These are phyloP conservation scores for Eremophila alpestris DNA, from an alignment of 2,797 vertebrate genomes.

Conservation along the genomic window DNA sequence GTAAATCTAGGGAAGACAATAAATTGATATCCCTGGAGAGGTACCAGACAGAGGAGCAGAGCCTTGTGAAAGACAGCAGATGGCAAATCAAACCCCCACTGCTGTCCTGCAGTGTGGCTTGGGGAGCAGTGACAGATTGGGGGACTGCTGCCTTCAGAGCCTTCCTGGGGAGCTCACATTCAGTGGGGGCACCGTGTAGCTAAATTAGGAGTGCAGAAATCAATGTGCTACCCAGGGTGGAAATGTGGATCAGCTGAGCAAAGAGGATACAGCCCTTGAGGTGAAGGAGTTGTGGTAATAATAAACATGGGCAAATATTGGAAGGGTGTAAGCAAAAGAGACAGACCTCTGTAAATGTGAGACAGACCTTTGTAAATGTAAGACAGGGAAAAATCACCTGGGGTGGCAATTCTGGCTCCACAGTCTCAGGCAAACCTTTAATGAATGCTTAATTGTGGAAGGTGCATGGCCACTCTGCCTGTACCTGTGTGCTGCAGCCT, in stretches of 20 bases:
- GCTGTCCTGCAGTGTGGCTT: accelerated
- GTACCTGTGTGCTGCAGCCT: accelerated
- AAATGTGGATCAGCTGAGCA: neutral
- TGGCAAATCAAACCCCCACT: neutral
- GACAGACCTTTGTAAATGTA: neutral
- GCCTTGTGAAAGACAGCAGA: neutral
- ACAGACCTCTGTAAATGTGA: neutral
- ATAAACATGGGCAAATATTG: neutral
- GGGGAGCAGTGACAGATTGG: neutral
- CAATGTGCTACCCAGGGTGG: neutral
- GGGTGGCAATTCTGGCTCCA: neutral
- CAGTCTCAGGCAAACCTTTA: neutral
- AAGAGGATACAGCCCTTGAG: neutral
- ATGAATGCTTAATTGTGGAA: neutral
- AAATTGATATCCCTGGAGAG: neutral
- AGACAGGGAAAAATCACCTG: neutral
- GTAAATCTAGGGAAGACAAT: neutral
- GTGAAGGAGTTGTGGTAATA: neutral
- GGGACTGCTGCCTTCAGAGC: neutral
- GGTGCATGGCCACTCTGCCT: neutral
- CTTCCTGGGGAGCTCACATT: neutral
- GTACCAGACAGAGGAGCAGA: neutral
- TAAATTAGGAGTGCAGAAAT: neutral
- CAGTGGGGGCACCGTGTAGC: neutral
- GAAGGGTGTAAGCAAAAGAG: neutral